Conservation (phyloP, 2,113 vertebrate genomes). For the Grantiella picta region DNA sequence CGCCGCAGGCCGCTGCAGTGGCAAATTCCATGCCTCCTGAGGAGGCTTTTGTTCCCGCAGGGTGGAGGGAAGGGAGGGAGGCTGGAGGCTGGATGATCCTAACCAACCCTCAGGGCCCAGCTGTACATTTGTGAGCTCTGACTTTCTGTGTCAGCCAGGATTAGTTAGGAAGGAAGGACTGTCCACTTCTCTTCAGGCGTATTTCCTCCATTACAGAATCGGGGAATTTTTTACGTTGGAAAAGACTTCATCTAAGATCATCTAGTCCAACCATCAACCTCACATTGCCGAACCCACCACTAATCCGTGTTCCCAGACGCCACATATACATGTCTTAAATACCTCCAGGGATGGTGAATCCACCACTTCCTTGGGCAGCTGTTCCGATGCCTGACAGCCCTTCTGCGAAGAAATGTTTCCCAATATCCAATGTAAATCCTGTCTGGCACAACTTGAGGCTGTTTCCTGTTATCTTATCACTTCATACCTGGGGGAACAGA, state of each 20-base stretch:
- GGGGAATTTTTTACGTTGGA: background rate
- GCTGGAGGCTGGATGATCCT: fast-evolving
- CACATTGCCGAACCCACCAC: background rate
- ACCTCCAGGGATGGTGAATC: background rate
- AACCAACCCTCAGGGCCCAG: background rate
- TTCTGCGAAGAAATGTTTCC: background rate
- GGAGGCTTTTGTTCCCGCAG: background rate
- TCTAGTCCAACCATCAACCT: background rate
- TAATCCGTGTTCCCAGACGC: background rate
- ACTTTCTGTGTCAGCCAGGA: background rate
- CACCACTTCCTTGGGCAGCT: background rate
- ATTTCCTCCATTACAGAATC: slow-evolving; percentile 6
- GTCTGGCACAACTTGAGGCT: background rate
- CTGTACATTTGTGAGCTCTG: fast-evolving
- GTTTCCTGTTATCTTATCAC: background rate
- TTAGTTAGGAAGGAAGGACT: slow-evolving; percentile 15
- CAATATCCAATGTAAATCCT: background rate
- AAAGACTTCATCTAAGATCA: background rate
- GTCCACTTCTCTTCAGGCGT: background rate
- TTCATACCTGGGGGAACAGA: background rate
- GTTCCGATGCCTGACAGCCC: background rate
- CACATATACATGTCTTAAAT: background rate
- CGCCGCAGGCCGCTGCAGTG: background rate
- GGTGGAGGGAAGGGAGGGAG: background rate
- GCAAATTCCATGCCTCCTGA: fast-evolving